Conservation (phyloP, 1,140 invertebrate species). For the Orchesella cincta region DNA sequence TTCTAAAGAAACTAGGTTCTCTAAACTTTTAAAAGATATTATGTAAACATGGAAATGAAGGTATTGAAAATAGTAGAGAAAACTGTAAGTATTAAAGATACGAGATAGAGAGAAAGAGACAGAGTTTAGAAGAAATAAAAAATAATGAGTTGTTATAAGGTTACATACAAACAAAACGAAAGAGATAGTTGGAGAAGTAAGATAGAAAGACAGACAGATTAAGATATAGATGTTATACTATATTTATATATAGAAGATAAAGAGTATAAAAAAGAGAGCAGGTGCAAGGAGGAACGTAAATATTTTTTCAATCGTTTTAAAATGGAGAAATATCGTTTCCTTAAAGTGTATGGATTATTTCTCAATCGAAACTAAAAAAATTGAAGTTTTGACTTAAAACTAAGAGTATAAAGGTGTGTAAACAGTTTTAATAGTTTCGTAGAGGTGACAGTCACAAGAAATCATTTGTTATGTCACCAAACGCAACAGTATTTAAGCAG, state of each 20-base stretch:
- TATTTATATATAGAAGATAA: too few relatives aligned
- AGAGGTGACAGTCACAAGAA: too few relatives aligned
- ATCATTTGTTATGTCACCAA: too few relatives aligned
- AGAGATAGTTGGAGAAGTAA: conserved; percentile 44
- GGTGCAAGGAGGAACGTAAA: conserved; percentile 18
- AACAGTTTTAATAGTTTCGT: too few relatives aligned
- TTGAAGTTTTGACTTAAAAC: too few relatives aligned
- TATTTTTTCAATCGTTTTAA: neutral
- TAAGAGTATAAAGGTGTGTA: too few relatives aligned
- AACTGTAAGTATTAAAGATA: neutral
- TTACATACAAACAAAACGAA: conserved; percentile 25
- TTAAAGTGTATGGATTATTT: neutral
- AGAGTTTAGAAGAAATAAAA: neutral
- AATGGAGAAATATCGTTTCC: too few relatives aligned
- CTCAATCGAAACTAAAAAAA: too few relatives aligned
- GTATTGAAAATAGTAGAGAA: neutral
- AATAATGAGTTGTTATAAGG: neutral
- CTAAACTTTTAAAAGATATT: neutral
- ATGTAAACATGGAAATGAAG: neutral
- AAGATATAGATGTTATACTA: conserved; percentile 31
- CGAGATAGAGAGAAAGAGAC: neutral
- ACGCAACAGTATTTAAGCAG: too few relatives aligned
- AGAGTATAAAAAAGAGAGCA: conserved; percentile 20
- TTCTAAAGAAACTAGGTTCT: neutral
- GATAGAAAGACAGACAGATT: conserved; percentile 34